These are phyloP conservation scores for Magallana ariakensis DNA, from an alignment of 1,140 invertebrate species.

Conservation along the genomic window DNA sequence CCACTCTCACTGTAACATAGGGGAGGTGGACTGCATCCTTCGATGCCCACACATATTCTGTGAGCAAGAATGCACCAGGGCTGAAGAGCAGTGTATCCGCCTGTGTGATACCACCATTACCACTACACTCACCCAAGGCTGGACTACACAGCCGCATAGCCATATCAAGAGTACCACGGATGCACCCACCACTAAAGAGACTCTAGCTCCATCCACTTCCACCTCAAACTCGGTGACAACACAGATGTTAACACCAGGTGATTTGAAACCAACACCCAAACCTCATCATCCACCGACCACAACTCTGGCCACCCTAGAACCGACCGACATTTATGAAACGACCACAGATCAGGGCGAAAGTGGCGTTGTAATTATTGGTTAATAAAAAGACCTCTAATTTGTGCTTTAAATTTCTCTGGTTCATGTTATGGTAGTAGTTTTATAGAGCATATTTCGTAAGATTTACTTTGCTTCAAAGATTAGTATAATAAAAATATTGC, in stretches of 20 bases:
- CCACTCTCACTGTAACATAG: conserved; percentile 12
- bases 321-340: background rate
- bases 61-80: conserved; percentile 4
- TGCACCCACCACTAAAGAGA: background rate
- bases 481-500: too few relatives aligned
- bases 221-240: too few relatives aligned
- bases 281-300: background rate
- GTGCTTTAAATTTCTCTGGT: background rate
- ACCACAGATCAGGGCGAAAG: background rate
- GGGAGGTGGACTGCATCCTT: background rate
- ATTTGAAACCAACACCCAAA: conserved; percentile 1
- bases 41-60: background rate
- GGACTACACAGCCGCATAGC: background rate
- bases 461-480: too few relatives aligned
- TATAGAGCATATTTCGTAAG: too few relatives aligned
- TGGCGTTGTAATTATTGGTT: background rate
- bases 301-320: background rate
- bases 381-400: background rate
- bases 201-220: background rate
- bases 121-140: background rate
- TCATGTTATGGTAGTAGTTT: background rate
- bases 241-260: background rate
- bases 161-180: background rate
- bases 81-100: background rate
- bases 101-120: background rate